Evolutionary conservation across 2,888 invertebrate genomes (phyloP), one percentile per base, ranked within the genome.

Genomic region (Philonicus albiceps): DNA sequence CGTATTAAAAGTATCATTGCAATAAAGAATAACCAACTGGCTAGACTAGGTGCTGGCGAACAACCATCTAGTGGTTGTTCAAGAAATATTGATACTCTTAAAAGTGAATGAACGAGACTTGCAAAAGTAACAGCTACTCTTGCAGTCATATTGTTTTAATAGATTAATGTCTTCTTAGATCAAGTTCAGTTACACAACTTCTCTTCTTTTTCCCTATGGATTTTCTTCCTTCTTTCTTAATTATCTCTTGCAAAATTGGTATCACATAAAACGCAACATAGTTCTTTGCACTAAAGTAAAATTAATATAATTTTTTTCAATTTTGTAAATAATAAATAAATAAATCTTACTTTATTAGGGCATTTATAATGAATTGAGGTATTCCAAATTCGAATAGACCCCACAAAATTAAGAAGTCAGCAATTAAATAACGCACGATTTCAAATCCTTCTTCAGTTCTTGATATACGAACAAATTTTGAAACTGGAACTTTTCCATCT

Each of bases 381-480:
- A 49, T 6, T 16, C 49, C 40, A 43, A 30, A 43, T 43, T 40
- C 7, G 49, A 16, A 78, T 13, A 78, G 53, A 2, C 30, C 78
- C 27, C 22, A 6, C 5, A 49, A 3, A 27, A 78, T 55, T n/a
- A 64, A 13, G 22, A 83, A 13, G 8, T 85, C 43, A 55, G 74
- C 43, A 16, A 87, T 49, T 2, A 40, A 7, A 34, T 81, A 13
- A 27, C 87, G 86, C 37, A 83, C 49, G 8, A 49, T 31, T 75
- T 87, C 83, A 78, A 84, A 87, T 72, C 87, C 87, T 86, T 87
- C 87, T 43, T 87, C 78, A 6, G 87, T 85, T 43, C n/a, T 13
- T 8, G 86, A 86, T 31, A 73, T 40, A 53, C 87, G 76, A 34
- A 86, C 86, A 43, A 86, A 87, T 86, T 87, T 87, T 8, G 64